These are phyloP conservation scores for Diplodus sargus DNA, from an alignment of 2,797 vertebrate genomes.

Conservation along the genomic window DNA sequence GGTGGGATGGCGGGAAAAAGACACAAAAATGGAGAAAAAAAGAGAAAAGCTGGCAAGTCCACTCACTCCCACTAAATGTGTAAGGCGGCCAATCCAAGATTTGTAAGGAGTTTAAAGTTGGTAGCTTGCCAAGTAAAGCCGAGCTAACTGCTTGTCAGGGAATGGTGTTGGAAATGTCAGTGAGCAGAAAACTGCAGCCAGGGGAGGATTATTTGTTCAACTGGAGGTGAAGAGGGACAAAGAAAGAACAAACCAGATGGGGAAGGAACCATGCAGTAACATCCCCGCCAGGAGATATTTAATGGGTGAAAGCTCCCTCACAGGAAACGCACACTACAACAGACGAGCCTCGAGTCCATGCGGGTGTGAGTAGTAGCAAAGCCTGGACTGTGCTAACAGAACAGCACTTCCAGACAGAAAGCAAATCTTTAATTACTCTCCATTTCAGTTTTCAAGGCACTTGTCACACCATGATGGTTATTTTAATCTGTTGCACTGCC, in stretches of 20 bases:
- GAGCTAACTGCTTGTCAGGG: slow-evolving; percentile 55
- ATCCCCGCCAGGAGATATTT: slow-evolving; percentile 39
- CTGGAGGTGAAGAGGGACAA: slow-evolving; percentile 38
- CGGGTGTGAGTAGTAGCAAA: slow-evolving; percentile 46
- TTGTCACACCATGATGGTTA: background rate
- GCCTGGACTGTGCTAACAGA: slow-evolving; percentile 30
- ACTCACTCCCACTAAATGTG: slow-evolving; percentile 27
- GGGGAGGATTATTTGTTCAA: slow-evolving; percentile 44
- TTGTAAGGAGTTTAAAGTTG: slow-evolving; percentile 28
- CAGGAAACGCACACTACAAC: slow-evolving; percentile 21
- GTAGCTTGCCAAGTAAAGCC: slow-evolving; percentile 48
- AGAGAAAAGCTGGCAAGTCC: slow-evolving; percentile 25
- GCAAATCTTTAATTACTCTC: background rate
- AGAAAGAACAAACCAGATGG: slow-evolving; percentile 46
- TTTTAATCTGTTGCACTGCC: background rate
- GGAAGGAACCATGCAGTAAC: slow-evolving; percentile 58
- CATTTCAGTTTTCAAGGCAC: slow-evolving; percentile 2
- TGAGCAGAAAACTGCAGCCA: slow-evolving; percentile 57
- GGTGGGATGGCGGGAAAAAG: slow-evolving; percentile 39
- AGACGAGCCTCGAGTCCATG: slow-evolving; percentile 48
- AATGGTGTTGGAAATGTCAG: slow-evolving; percentile 42
- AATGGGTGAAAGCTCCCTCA: slow-evolving; percentile 21
- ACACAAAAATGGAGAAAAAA: slow-evolving; percentile 21
- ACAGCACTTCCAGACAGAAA: slow-evolving; percentile 45
- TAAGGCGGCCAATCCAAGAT: slow-evolving; percentile 46